phyloP scores from a whole-genome alignment of 92 coral and sea anemone genomes.

The Pocillopora grandis region DNA sequence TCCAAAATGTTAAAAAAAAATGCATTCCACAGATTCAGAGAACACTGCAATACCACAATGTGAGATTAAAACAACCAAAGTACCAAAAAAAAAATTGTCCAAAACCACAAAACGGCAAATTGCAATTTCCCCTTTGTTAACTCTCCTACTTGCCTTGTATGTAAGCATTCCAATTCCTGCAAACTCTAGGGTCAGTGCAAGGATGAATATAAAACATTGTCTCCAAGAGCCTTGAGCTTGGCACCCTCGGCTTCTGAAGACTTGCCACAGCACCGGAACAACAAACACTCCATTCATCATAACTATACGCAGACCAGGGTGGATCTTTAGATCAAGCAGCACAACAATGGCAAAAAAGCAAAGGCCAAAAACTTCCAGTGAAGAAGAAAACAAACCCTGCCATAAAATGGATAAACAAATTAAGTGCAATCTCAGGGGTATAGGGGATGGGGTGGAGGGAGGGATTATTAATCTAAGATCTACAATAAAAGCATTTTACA shows the following conservation, averaged over 20 bases:
- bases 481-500: too few relatives aligned
- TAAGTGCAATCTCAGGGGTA: too few relatives aligned
- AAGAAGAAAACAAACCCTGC: constrained; percentile 68
- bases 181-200: constrained; percentile 56
- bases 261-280: constrained; percentile 73
- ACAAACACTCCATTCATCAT: constrained; percentile 84
- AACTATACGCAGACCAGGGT: constrained; percentile 59
- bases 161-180: constrained; percentile 59
- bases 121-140: neutral
- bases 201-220: constrained; percentile 15
- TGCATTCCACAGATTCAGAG: too few relatives aligned
- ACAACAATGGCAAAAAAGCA: constrained; percentile 72
- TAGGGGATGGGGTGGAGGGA: too few relatives aligned
- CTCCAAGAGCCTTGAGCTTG: neutral
- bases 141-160: constrained; percentile 32
- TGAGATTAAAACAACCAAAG: too few relatives aligned
- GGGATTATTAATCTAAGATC: too few relatives aligned
- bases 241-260: constrained; percentile 25
- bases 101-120: too few relatives aligned
- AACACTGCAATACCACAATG: too few relatives aligned
- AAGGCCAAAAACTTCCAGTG: constrained; percentile 78
- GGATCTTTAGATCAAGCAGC: constrained; percentile 28
- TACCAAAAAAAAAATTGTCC: too few relatives aligned
- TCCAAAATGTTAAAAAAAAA: too few relatives aligned
- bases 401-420: neutral